phyloP scores from a whole-genome alignment of 1,140 invertebrate genomes.

The Drosophila lini region DNA sequence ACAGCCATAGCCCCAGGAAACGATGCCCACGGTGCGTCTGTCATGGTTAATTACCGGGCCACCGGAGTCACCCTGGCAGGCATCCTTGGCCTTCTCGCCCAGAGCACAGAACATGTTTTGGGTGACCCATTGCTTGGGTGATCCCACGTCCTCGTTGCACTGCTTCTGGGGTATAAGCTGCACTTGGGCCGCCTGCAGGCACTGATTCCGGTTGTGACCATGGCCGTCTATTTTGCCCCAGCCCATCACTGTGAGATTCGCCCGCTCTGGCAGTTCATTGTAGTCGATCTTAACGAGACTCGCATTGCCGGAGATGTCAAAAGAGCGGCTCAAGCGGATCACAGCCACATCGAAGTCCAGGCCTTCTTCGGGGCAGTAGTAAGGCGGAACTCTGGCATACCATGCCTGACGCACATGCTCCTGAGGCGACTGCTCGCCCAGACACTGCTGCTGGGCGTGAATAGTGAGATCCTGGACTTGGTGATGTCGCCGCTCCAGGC shows the following conservation, averaged over 20 bases:
- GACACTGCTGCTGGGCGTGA: slow-evolving; percentile 56
- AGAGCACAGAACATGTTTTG: slow-evolving; percentile 84
- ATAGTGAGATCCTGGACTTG: slow-evolving; percentile 33
- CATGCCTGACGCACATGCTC: slow-evolving; percentile 35
- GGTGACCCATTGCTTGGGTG: slow-evolving; percentile 9
- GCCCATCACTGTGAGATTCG: slow-evolving; percentile 54
- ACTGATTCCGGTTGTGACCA: slow-evolving; percentile 22
- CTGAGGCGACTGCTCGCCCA: slow-evolving; percentile 2
- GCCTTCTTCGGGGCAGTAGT: slow-evolving; percentile 8
- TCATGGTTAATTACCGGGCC: slow-evolving; percentile 39
- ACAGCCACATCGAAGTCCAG: slow-evolving; percentile 66
- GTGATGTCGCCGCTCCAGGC: slow-evolving; percentile 28
- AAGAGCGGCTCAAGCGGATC: slow-evolving; percentile 41
- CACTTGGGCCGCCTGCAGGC: slow-evolving; percentile 47
- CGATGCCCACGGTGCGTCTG: slow-evolving; percentile 75
- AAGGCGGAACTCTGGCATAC: slow-evolving; percentile 9
- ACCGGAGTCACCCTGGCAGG: slow-evolving; percentile 67
- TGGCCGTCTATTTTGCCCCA: slow-evolving; percentile 43
- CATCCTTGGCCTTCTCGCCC: slow-evolving; percentile 51
- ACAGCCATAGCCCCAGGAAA: slow-evolving; percentile 86
- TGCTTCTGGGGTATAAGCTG: neutral
- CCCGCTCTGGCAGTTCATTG: slow-evolving; percentile 28
- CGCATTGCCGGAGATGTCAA: slow-evolving; percentile 19
- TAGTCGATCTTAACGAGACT: slow-evolving; percentile 41
- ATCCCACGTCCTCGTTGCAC: slow-evolving; percentile 15